A percentile compares a stretch with the other conserved stretches of the same genome.
These are phyloP conservation scores for Strigamia crassipes DNA, from an alignment of 2,888 invertebrate genomes.

Conservation along the genomic window DNA sequence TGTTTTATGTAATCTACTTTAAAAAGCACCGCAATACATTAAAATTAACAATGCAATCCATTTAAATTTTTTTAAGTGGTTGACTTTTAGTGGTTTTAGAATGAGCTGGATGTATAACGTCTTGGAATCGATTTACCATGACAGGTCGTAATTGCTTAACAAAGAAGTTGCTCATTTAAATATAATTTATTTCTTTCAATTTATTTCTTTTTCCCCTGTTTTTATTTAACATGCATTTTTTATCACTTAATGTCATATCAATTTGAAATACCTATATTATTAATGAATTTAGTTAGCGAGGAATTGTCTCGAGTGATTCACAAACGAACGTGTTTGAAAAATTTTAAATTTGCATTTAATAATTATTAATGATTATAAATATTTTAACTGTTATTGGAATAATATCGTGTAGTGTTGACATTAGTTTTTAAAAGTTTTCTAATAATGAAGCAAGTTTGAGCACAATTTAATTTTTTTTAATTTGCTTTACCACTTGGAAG, in stretches of 20 bases:
- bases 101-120: background rate
- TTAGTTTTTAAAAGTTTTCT: background rate
- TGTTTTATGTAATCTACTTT: constrained; percentile 3
- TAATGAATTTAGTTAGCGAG: no score
- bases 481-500: background rate
- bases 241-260: background rate
- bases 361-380: no score
- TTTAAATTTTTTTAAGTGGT: background rate
- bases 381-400: no score
- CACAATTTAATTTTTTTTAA: background rate
- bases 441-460: no score
- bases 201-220: background rate
- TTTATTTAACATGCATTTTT: background rate
- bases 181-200: background rate
- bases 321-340: no score
- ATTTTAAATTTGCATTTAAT: no score
- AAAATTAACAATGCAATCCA: constrained; percentile 32
- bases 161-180: background rate
- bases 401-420: no score
- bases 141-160: constrained; percentile 18
- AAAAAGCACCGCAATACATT: constrained; percentile 20
- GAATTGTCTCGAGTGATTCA: no score
- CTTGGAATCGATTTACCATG: constrained; percentile 27
- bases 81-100: constrained; percentile 10
- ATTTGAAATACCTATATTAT: no score